These are phyloP conservation scores for Petrocephalus sullivani DNA, from an alignment of 2,797 vertebrate genomes.

Conservation along the genomic window DNA sequence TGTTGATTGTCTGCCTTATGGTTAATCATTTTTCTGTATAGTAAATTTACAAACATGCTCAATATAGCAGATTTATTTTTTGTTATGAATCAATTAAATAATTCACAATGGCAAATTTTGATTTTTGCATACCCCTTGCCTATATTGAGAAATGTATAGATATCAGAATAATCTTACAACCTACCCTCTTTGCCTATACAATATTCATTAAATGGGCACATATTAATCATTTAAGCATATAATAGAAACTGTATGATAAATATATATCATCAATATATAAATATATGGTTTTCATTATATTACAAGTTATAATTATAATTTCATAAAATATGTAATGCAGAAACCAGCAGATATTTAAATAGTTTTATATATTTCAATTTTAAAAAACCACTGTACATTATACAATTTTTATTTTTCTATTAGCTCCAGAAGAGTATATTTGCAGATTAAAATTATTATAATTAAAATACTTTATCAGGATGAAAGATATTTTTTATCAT, in stretches of 20 bases:
- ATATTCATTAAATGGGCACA: background rate
- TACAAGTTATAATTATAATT: background rate
- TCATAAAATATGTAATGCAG: background rate
- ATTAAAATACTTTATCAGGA: constrained; percentile 30
- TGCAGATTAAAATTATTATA: constrained; percentile 16
- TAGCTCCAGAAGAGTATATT: constrained; percentile 50
- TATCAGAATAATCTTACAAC: background rate
- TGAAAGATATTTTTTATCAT: constrained; percentile 14
- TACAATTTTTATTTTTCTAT: constrained; percentile 74
- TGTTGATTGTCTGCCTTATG: constrained; percentile 1
- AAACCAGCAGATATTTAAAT: constrained; percentile 31
- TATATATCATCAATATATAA: constrained; percentile 6
- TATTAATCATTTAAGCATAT: background rate
- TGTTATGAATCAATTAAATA: background rate
- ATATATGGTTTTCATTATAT: background rate
- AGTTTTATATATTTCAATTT: constrained; percentile 50
- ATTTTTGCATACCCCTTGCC: background rate
- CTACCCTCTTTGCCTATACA: background rate
- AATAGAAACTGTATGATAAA: background rate
- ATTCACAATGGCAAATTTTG: background rate
- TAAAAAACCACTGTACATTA: constrained; percentile 49
- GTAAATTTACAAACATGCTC: background rate
- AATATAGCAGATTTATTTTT: background rate
- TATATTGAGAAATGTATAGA: background rate
- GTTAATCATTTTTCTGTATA: background rate